phyloP scores from a whole-genome alignment of 2,888 invertebrate genomes.

The Cyrtodaria siliqua region DNA sequence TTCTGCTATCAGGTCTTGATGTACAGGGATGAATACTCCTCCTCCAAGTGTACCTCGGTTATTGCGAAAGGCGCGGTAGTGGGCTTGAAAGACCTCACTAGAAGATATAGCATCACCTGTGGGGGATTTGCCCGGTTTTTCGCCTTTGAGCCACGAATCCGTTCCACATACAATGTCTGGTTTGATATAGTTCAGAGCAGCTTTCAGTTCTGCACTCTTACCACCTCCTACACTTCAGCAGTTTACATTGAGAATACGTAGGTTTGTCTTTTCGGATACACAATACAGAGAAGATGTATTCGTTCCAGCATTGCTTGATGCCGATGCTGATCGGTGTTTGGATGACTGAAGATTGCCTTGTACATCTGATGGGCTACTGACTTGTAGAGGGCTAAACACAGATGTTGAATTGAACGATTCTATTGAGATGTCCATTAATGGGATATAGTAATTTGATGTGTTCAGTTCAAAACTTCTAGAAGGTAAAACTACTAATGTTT shows the following conservation, averaged over 20 bases:
- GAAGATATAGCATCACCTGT: neutral
- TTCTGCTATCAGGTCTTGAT: conserved; percentile 15
- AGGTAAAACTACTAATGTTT: neutral
- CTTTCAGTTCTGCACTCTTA: conserved; percentile 9
- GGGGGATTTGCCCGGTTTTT: conserved; percentile 10
- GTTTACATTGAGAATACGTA: conserved; percentile 15
- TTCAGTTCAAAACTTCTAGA: neutral
- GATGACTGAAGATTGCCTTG: too few species aligned
- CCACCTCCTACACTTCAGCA: conserved; percentile 5
- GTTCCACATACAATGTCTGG: conserved; percentile 22
- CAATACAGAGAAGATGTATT: neutral
- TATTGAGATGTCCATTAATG: conserved; percentile 1
- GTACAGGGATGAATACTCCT: conserved; percentile 5
- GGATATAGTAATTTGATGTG: conserved; percentile 1
- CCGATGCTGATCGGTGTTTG: too few species aligned
- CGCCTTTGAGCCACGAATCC: conserved; percentile 17
- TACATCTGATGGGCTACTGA: too few species aligned
- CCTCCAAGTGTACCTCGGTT: conserved; percentile 10
- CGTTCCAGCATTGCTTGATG: neutral
- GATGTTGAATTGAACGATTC: neutral
- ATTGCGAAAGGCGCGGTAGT: conserved; percentile 8
- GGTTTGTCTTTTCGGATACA: conserved; percentile 4
- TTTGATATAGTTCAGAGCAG: conserved; percentile 18
- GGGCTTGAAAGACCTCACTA: conserved; percentile 13
- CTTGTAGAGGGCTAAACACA: conserved; percentile 4